Percentiles rank a stretch among this genome's conserved stretches.
phyloP scores from a whole-genome alignment of 2,797 vertebrate genomes.

The Acipenser ruthenus region DNA sequence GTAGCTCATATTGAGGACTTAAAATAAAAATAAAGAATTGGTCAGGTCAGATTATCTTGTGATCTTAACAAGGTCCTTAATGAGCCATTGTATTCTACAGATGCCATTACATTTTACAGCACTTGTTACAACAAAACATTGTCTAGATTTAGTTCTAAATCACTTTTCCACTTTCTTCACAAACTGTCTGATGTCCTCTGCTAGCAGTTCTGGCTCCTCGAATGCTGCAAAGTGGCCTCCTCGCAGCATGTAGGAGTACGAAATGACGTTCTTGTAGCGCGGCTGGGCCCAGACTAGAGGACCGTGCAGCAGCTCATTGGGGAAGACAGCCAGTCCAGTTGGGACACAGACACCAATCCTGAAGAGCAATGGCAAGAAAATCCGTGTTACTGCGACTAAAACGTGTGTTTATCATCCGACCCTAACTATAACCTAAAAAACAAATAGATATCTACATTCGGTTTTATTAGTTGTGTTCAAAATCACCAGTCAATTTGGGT shows the following conservation, averaged over 20 bases:
- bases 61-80: no score
- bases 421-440: no score
- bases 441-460: no score
- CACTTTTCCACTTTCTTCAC: constrained; percentile 64
- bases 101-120: no score
- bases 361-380: constrained; percentile 14
- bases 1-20: no score
- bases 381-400: neutral
- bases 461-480: no score
- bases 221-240: constrained; percentile 83
- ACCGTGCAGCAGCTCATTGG: constrained; percentile 56
- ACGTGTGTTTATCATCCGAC: neutral
- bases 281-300: constrained; percentile 57
- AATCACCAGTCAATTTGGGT: no score
- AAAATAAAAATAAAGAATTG: no score
- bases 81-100: no score
- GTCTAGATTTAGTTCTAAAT: constrained; percentile 8
- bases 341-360: constrained; percentile 62
- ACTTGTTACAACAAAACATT: no score
- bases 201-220: constrained; percentile 72
- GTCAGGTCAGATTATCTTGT: no score
- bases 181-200: constrained; percentile 65
- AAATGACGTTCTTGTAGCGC: constrained; percentile 53
- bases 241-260: constrained; percentile 64
- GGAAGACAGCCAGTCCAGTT: constrained; percentile 73